Base-by-base conservation (phyloP, 2,888 invertebrate species). In the Myopa tessellatipennis region DNA sequence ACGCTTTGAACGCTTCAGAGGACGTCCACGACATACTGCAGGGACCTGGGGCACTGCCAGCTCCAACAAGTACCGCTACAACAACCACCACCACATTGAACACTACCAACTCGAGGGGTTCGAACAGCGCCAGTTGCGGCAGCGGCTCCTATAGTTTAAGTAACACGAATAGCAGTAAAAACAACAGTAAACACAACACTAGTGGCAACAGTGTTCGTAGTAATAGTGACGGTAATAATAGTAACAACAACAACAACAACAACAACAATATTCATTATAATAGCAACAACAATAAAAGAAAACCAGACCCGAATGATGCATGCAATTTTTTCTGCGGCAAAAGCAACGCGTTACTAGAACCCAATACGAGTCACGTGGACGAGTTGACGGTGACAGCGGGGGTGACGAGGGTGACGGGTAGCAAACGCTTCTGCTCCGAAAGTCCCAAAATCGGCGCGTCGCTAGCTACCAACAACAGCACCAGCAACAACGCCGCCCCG, bases 111-210 rank as follows among this genome's bases (percentile, higher is more conserved):
- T 6, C 60, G 34, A 68, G 69, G 26, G 26, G 26, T 26, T 2
- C 26, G 65, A 82, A 81, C 79, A 82, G 76, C 79, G 77, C 65
- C 68, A 68, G 72, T 72, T 80, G 65, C 76, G 26, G 38, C 36
- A 76, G 78, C 78, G 82, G 83, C 78, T 79, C 80, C 77, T 79
- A 82, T 80, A 83, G 83, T 72, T 77, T 83, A 79, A 83, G 81
- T 81, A 81, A 77, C 67, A 74, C 52, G 60, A 72, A 34, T 55
- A 76, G 65, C 58, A 74, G 58, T 40, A 76, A 73, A 63, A 77
- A 73, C 58, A 74, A 65, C 58, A 71, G 26, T 4, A 76, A 45
- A 16, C 74, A 58, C 45, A 68, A 26, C 36, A 76, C 40, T 68
- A 76, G 58, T 18, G 63, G 74, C 45, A 77, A 38, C 74, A 80